Percentiles rank a stretch among this genome's conserved stretches.
Evolutionary conservation across 2,113 vertebrate species (phyloP).

Genomic region (Myiagra hebetior): DNA sequence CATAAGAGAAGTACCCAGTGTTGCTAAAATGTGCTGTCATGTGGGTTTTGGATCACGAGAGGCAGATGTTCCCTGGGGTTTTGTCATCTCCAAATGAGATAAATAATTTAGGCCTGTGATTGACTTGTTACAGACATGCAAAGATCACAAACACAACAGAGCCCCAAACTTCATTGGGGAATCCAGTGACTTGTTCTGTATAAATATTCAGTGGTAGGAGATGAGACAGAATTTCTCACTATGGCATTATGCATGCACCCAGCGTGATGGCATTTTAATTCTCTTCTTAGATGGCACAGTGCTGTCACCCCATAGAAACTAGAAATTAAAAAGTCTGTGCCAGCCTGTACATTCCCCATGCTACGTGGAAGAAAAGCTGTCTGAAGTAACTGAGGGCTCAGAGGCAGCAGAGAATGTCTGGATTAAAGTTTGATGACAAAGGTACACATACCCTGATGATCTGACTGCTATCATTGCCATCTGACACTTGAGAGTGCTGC

Average conservation of each 20-base stretch:
- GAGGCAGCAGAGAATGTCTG: neutral
- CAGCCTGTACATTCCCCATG: neutral
- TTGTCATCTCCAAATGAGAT: neutral
- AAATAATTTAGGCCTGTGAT: neutral
- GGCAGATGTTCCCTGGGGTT: neutral
- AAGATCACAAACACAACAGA: neutral
- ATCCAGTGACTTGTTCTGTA: neutral
- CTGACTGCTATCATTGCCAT: neutral
- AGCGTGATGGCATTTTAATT: conserved; percentile 10
- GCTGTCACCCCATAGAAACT: neutral
- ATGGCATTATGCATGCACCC: neutral
- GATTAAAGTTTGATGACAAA: conserved; percentile 3
- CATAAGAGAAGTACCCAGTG: neutral
- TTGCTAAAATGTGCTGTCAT: neutral
- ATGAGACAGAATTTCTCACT: conserved; percentile 3
- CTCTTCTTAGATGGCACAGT: neutral
- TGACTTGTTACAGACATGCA: neutral
- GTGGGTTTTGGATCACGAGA: neutral
- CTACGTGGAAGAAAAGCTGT: neutral
- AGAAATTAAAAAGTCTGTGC: neutral
- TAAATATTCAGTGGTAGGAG: neutral
- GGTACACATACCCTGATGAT: neutral
- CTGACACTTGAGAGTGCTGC: neutral
- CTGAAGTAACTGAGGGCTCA: neutral
- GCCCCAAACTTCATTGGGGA: neutral